Conservation (phyloP, 1,140 invertebrate genomes). For the Drosophila guanche region DNA sequence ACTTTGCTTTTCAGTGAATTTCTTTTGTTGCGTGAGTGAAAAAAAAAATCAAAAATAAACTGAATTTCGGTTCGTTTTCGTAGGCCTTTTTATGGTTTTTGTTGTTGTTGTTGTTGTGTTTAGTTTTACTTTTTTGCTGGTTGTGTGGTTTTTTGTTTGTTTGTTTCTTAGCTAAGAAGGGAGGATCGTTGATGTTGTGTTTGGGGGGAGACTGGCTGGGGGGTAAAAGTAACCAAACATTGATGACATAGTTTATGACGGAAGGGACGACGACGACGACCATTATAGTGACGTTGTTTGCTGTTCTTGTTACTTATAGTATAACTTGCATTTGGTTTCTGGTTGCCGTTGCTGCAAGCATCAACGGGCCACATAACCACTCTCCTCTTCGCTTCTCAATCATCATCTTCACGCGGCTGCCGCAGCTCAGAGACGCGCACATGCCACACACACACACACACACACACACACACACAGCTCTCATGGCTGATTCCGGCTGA, state of each 20-base stretch:
- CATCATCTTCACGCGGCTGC: slow-evolving; percentile 10
- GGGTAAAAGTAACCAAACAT: slow-evolving; percentile 60
- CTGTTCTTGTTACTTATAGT: slow-evolving; percentile 67
- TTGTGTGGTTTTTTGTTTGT: slow-evolving; percentile 27
- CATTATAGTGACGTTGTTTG: slow-evolving; percentile 56
- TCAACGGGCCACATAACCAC: slow-evolving; percentile 44
- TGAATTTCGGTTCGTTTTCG: slow-evolving; percentile 30
- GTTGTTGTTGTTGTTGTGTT: slow-evolving; percentile 25
- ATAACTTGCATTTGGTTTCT: slow-evolving; percentile 69
- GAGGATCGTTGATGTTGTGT: slow-evolving; percentile 48
- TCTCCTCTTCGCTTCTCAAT: slow-evolving; percentile 41
- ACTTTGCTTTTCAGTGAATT: slow-evolving; percentile 3
- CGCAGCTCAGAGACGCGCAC: neutral
- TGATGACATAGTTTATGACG: slow-evolving; percentile 75
- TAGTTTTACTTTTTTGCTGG: neutral
- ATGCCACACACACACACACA: neutral
- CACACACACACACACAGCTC: neutral
- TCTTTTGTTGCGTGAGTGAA: slow-evolving; percentile 6
- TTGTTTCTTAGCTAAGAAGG: slow-evolving; percentile 74
- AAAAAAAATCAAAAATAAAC: slow-evolving; percentile 30
- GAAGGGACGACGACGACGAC: slow-evolving; percentile 68
- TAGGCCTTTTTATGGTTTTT: slow-evolving; percentile 30
- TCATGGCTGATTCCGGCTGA: too few species aligned
- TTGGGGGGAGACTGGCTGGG: slow-evolving; percentile 2
- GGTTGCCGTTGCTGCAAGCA: slow-evolving; percentile 40